These are phyloP conservation scores for Channa argus DNA, from an alignment of 2,113 vertebrate species.

Conservation along the genomic window DNA sequence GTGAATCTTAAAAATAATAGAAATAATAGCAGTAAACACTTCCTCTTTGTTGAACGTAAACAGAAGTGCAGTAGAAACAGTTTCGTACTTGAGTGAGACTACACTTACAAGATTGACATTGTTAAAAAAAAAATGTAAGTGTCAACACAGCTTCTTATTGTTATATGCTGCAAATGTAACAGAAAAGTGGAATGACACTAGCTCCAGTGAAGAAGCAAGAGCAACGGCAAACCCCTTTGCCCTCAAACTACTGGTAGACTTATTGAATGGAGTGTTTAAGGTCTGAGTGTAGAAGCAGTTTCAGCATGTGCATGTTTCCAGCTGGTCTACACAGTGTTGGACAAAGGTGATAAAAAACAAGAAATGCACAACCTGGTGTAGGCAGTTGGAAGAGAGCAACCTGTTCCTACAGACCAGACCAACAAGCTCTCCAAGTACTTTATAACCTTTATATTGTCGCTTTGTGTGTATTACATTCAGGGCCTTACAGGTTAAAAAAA, in stretches of 20 bases:
- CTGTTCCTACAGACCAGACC: constrained; percentile 33
- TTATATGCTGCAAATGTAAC: background rate
- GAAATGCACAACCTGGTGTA: constrained; percentile 21
- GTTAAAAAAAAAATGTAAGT: background rate
- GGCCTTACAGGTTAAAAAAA: too few relatives aligned
- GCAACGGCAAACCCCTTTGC: too few relatives aligned
- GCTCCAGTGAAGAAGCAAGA: background rate
- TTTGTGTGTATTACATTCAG: background rate
- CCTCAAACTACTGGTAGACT: background rate
- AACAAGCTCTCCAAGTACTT: background rate
- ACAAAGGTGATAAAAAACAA: constrained; percentile 23
- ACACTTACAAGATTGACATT: too few relatives aligned
- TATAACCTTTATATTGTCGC: background rate
- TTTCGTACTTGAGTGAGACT: too few relatives aligned
- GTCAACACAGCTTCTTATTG: background rate
- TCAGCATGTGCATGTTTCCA: background rate
- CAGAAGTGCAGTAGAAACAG: background rate
- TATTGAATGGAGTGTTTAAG: background rate
- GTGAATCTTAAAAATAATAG: background rate
- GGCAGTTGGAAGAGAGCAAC: background rate
- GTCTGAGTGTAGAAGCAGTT: background rate
- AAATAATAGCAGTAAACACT: background rate
- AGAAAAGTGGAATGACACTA: background rate
- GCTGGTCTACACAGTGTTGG: constrained; percentile 29
- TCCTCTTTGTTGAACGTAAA: background rate